These are phyloP conservation scores for Blastobasis adustella DNA, from an alignment of 2,888 invertebrate species.

Conservation along the genomic window DNA sequence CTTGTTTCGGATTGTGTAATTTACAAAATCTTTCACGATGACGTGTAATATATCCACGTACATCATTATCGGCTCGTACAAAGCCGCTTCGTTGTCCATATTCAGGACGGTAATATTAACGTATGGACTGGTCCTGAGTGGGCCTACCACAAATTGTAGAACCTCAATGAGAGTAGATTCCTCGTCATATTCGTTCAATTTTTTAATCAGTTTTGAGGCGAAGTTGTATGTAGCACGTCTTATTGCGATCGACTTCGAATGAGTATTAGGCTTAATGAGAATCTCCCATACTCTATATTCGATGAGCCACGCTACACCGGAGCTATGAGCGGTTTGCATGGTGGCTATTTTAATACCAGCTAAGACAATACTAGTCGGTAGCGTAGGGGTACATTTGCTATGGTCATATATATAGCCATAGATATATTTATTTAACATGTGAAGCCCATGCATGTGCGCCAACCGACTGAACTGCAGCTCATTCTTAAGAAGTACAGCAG, in stretches of 20 bases:
- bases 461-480: slow-evolving; percentile 34
- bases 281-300: slow-evolving; percentile 22
- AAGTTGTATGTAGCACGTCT: slow-evolving; percentile 22
- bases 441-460: slow-evolving; percentile 17
- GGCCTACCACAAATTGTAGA: slow-evolving; percentile 21
- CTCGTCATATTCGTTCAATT: slow-evolving; percentile 25
- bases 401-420: too few species aligned
- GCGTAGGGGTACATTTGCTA: slow-evolving; percentile 3
- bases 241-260: slow-evolving; percentile 14
- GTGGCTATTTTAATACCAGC: slow-evolving; percentile 21
- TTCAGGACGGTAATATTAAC: slow-evolving; percentile 16
- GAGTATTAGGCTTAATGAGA: slow-evolving; percentile 15
- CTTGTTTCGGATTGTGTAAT: slow-evolving; percentile 19
- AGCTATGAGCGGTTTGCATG: slow-evolving; percentile 22
- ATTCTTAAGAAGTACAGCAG: slow-evolving; percentile 25
- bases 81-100: slow-evolving; percentile 16
- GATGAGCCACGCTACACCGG: slow-evolving; percentile 23
- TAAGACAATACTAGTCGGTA: slow-evolving; percentile 17
- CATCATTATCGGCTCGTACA: slow-evolving; percentile 18
- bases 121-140: slow-evolving; percentile 21
- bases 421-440: slow-evolving; percentile 6
- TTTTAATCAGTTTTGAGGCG: slow-evolving; percentile 24
- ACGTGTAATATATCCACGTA: slow-evolving; percentile 17
- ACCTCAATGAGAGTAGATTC: slow-evolving; percentile 23
- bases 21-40: slow-evolving; percentile 19